Evolutionary conservation across 2,113 vertebrate species (phyloP), one percentile per base, ranked within the genome.

Genomic region (Actinemys pallida): DNA sequence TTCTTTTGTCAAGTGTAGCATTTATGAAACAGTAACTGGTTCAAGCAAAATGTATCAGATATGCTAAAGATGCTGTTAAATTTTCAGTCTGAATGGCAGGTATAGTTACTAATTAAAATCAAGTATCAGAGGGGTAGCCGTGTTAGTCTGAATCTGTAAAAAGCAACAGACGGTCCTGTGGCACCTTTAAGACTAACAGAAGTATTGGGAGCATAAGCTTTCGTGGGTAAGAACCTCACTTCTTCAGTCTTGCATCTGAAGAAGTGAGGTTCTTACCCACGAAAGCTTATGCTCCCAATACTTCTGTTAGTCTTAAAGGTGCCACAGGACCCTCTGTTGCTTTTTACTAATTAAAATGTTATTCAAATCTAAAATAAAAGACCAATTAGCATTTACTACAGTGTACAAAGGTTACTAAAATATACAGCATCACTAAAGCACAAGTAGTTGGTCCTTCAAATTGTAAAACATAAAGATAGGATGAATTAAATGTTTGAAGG

Each of bases 281-380:
- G 39, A 39, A 39, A 39, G 39, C 39, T 39, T 39, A 39, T 39
- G 39, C 39, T 39, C 39, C 39, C 39, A 39, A 39, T 39, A 39
- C 39, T 39, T 39, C 39, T 39, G 39, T 39, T 39, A 39, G 39
- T 39, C 39, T 39, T 39, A 39, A 39, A 39, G 39, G 39, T 39
- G 39, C 39, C 39, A 39, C 39, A 39, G 39, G 39, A 39, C 39
- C 39, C 39, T 39, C 39, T 39, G 39, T 39, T 39, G 39, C 39
- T 39, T 39, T 39, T 91, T 85, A 39, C 25, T 78, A 76, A 75
- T 31, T 89, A 85, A 92, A 90, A 76, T 83, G 49, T 42, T 11
- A 91, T 93, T 93, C 50, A 86, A 84, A 90, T 47, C 45, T 90
- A 84, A 90, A 95, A 94, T 79, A 86, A 86, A 87, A 86, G 29